These are phyloP conservation scores for Colletes gigas DNA, from an alignment of 1,140 invertebrate species.

Conservation along the genomic window DNA sequence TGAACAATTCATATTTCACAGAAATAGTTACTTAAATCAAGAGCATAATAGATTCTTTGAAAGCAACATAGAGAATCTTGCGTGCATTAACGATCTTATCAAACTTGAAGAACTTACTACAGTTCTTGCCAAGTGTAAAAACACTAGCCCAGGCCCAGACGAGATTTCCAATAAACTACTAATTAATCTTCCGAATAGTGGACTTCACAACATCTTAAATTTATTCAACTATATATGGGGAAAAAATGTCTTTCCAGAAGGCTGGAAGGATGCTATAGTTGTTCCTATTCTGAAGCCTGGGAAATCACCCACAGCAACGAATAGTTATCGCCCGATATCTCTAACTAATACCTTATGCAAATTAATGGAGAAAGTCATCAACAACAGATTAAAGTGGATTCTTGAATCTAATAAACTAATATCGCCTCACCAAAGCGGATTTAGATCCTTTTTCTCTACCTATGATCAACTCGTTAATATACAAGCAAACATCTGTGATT, in stretches of 20 bases:
- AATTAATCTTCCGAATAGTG: too few relatives aligned
- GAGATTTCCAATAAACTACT: too few relatives aligned
- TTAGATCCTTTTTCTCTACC: background rate
- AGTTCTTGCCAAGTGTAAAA: too few relatives aligned
- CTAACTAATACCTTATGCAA: background rate
- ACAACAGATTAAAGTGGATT: background rate
- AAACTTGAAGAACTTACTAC: too few relatives aligned
- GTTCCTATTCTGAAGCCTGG: too few relatives aligned
- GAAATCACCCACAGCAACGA: background rate
- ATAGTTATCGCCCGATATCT: constrained; percentile 8
- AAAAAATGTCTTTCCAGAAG: background rate
- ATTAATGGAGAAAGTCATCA: background rate
- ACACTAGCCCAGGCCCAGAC: too few relatives aligned
- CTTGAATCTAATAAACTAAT: background rate
- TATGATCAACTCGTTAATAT: background rate
- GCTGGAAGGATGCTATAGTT: background rate
- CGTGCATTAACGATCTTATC: too few relatives aligned
- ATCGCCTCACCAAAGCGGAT: background rate
- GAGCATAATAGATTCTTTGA: too few relatives aligned
- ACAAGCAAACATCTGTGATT: background rate
- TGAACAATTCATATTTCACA: background rate
- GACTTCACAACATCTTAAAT: too few relatives aligned
- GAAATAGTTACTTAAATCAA: background rate
- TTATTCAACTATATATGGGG: too few relatives aligned
- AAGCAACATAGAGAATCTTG: too few relatives aligned